Percentiles rank a stretch among this genome's conserved stretches.
These are phyloP conservation scores for Mus spretus DNA, from an alignment of 2,797 vertebrate genomes.

Conservation along the genomic window DNA sequence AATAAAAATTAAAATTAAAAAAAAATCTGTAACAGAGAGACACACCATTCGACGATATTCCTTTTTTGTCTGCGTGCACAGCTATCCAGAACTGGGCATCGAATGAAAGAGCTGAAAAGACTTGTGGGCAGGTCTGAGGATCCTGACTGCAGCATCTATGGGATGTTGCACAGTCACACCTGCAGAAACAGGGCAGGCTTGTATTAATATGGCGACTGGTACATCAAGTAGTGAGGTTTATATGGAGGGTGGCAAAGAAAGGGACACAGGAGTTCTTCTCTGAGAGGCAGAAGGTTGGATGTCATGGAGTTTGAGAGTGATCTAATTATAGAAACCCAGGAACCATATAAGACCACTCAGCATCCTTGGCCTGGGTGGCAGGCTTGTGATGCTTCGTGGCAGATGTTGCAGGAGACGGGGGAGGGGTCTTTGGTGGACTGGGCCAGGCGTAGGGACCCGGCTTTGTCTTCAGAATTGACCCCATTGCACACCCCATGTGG, in stretches of 20 bases:
- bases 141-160: not conserved
- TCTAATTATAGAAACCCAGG: not conserved
- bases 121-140: not conserved
- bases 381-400: not conserved
- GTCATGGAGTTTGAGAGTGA: not conserved
- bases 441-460: no score
- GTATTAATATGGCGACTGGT: slow-evolving; percentile 19
- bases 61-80: not conserved
- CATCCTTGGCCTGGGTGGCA: no score
- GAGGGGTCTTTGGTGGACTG: not conserved
- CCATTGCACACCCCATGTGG: not conserved
- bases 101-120: not conserved
- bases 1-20: not conserved
- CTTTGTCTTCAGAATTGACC: not conserved
- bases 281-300: not conserved
- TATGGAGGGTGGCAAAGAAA: no score
- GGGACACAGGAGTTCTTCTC: not conserved
- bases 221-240: not conserved
- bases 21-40: not conserved
- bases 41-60: not conserved
- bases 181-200: not conserved
- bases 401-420: not conserved
- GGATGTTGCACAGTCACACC: not conserved
- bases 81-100: not conserved
- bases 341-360: not conserved